These are phyloP conservation scores for Camponotus vicinus DNA, from an alignment of 1,140 invertebrate species.

Conservation along the genomic window DNA sequence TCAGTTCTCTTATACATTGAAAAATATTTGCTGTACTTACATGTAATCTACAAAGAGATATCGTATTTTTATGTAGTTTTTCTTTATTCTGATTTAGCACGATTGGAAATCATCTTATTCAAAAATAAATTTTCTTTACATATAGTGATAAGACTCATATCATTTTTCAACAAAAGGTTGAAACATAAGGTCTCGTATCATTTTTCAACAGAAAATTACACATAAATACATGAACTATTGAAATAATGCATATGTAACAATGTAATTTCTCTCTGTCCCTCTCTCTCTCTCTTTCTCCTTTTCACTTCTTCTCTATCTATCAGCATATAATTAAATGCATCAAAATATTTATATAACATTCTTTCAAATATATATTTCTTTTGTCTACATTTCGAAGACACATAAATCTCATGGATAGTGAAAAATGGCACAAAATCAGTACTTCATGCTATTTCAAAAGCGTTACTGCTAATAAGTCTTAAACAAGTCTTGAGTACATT, in stretches of 20 bases:
- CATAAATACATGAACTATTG: background rate
- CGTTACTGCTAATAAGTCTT: background rate
- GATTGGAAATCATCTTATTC: slow-evolving; percentile 9
- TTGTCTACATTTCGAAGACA: background rate
- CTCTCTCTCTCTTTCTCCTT: background rate
- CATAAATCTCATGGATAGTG: slow-evolving; percentile 13
- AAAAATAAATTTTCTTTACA: slow-evolving; percentile 57
- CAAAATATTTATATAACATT: slow-evolving; percentile 29
- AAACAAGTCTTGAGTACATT: background rate
- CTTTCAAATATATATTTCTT: background rate
- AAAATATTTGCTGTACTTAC: slow-evolving; percentile 67
- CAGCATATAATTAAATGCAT: background rate
- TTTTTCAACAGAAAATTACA: slow-evolving; percentile 29
- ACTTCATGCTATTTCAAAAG: slow-evolving; percentile 5
- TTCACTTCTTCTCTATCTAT: background rate
- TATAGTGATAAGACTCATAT: background rate
- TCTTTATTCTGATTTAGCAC: background rate
- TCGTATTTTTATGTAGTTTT: slow-evolving; percentile 33
- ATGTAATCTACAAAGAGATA: slow-evolving; percentile 56
- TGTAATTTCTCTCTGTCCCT: background rate
- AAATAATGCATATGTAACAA: background rate
- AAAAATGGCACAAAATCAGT: slow-evolving; percentile 7
- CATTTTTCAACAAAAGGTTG: slow-evolving; percentile 24
- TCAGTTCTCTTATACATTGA: slow-evolving; percentile 68
- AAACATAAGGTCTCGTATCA: background rate